phyloP scores from a whole-genome alignment of 1,140 invertebrate genomes.

The Agrilus planipennis region DNA sequence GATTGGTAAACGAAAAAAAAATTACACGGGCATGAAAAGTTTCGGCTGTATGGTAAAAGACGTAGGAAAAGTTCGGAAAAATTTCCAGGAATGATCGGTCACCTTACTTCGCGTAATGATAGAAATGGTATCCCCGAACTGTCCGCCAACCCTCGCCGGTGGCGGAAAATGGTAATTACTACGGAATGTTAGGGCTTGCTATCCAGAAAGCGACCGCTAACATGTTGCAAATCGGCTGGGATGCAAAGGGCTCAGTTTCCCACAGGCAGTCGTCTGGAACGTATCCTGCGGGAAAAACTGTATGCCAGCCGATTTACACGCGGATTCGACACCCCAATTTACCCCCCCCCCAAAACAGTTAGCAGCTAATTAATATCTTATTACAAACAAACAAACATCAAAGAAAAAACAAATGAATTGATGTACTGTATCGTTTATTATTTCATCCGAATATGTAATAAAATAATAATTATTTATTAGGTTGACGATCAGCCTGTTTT shows the following conservation, averaged over 20 bases:
- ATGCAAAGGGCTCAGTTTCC: conserved; percentile 32
- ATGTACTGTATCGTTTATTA: no score
- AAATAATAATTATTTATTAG: no score
- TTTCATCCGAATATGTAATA: no score
- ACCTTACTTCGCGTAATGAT: conserved; percentile 11
- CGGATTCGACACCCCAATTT: no score
- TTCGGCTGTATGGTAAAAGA: not conserved
- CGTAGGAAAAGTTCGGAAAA: conserved; percentile 1
- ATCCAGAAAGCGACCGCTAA: conserved; percentile 26
- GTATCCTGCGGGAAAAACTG: conserved; percentile 17
- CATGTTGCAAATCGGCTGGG: conserved; percentile 25
- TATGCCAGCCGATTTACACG: conserved; percentile 19
- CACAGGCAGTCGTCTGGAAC: conserved; percentile 27
- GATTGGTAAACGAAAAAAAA: not conserved
- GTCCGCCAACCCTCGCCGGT: not conserved
- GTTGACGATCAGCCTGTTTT: no score
- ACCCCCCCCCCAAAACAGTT: no score
- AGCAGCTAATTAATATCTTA: no score
- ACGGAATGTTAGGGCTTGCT: conserved; percentile 23
- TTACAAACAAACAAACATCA: no score
- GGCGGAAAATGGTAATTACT: not conserved
- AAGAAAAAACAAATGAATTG: no score
- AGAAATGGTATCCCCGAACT: conserved; percentile 20
- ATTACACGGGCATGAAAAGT: not conserved
- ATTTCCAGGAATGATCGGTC: conserved; percentile 8